Conservation (phyloP, 2,113 vertebrate genomes). For the Serinus canaria region DNA sequence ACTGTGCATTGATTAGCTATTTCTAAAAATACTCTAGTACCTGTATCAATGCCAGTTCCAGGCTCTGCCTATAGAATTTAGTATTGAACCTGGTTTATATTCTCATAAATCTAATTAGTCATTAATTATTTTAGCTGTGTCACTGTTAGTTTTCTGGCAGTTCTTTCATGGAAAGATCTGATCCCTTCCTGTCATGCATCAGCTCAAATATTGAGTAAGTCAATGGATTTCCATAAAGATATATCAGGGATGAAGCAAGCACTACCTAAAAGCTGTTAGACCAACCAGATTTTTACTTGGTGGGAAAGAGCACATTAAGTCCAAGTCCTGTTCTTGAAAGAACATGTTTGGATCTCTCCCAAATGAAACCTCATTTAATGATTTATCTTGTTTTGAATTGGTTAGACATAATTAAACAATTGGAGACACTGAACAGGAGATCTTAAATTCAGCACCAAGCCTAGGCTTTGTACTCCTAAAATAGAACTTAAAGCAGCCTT, state of each 20-base stretch:
- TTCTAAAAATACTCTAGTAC: not conserved
- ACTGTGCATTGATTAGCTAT: not conserved
- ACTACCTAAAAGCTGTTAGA: not conserved
- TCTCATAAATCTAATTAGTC: not conserved
- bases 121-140: not conserved
- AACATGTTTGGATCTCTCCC: not conserved
- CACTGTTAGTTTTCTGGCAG: not conserved
- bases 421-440: not conserved
- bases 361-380: not conserved
- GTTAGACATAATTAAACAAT: not conserved
- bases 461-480: not conserved
- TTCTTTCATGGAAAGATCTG: not conserved
- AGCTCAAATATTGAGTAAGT: not conserved
- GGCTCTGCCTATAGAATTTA: not conserved
- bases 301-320: not conserved
- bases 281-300: not conserved
- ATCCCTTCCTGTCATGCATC: not conserved
- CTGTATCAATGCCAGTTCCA: not conserved
- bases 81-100: not conserved
- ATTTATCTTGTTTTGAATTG: not conserved
- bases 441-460: not conserved
- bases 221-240: not conserved
- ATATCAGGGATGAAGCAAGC: not conserved
- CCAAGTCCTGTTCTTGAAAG: not conserved
- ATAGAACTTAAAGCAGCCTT: not conserved